Conservation (phyloP, 1,140 invertebrate genomes). For the Pantala flavescens region DNA sequence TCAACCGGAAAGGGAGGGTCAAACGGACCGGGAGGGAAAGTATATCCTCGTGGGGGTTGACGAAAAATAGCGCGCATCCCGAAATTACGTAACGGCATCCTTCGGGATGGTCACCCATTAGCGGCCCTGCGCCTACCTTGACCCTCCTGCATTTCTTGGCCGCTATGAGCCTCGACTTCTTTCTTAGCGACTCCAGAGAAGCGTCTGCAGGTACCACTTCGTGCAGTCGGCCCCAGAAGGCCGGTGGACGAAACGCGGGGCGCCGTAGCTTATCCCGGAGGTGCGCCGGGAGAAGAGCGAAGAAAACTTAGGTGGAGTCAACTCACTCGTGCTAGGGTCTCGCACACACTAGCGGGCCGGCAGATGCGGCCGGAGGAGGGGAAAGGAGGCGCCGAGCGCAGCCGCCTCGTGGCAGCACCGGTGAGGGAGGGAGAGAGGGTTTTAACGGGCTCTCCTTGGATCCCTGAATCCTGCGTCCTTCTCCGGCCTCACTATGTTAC, state of each 20-base stretch:
- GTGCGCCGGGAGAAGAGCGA: background rate
- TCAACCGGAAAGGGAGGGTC: too few relatives aligned
- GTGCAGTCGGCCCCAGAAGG: background rate
- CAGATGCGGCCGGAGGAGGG: background rate
- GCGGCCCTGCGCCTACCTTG: conserved; percentile 7
- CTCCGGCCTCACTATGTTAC: too few relatives aligned
- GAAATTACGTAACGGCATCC: too few relatives aligned
- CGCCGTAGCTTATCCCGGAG: conserved; percentile 6
- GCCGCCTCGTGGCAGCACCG: too few relatives aligned
- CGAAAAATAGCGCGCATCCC: too few relatives aligned
- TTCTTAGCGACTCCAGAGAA: conserved; percentile 14
- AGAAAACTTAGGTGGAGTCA: background rate
- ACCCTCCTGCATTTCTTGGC: conserved; percentile 14
- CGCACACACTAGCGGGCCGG: background rate
- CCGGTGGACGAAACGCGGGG: background rate
- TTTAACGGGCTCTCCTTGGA: too few relatives aligned
- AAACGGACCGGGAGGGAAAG: too few relatives aligned
- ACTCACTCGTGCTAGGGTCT: conserved; percentile 7
- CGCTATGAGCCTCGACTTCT: conserved; percentile 16
- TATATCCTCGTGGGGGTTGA: too few relatives aligned
- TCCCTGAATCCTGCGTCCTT: too few relatives aligned
- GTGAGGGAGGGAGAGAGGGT: too few relatives aligned
- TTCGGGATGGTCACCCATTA: too few relatives aligned
- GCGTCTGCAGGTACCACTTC: background rate
- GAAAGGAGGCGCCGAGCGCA: background rate